Evolutionary conservation across 2,888 invertebrate species (phyloP).

Genomic region (Vanessa cardui): DNA sequence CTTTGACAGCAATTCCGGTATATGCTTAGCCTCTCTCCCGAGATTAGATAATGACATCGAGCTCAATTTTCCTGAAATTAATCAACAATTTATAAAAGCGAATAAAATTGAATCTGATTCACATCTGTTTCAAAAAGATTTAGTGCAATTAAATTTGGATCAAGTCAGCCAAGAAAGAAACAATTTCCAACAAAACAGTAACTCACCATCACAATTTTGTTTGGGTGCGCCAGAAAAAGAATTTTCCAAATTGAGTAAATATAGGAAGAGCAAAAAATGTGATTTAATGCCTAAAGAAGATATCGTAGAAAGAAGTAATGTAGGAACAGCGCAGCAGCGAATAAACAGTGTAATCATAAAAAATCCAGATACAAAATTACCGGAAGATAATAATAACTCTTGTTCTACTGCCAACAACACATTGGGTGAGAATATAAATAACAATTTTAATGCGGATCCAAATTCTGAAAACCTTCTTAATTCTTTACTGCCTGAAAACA

Average conservation of each 20-base stretch:
- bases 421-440: slow-evolving; percentile 5
- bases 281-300: slow-evolving; percentile 37
- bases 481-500: slow-evolving; percentile 16
- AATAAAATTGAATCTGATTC: slow-evolving; percentile 62
- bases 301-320: not conserved
- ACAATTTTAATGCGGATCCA: slow-evolving; percentile 9
- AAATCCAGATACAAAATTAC: slow-evolving; percentile 67
- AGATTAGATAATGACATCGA: slow-evolving; percentile 77
- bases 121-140: slow-evolving; percentile 47
- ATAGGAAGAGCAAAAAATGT: slow-evolving; percentile 61
- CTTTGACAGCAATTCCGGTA: slow-evolving; percentile 71
- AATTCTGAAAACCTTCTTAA: not conserved
- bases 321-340: slow-evolving; percentile 44
- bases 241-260: slow-evolving; percentile 68
- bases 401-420: slow-evolving; percentile 24
- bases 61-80: slow-evolving; percentile 76
- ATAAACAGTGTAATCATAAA: slow-evolving; percentile 78
- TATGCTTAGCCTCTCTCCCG: slow-evolving; percentile 74
- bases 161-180: slow-evolving; percentile 35
- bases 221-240: slow-evolving; percentile 56
- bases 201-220: slow-evolving; percentile 37
- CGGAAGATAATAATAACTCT: slow-evolving; percentile 47
- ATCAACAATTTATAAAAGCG: slow-evolving; percentile 78
- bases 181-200: slow-evolving; percentile 36
- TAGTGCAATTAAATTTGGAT: slow-evolving; percentile 52